Conservation (phyloP, 2,797 vertebrate species). For the Molossus alvarezi region DNA sequence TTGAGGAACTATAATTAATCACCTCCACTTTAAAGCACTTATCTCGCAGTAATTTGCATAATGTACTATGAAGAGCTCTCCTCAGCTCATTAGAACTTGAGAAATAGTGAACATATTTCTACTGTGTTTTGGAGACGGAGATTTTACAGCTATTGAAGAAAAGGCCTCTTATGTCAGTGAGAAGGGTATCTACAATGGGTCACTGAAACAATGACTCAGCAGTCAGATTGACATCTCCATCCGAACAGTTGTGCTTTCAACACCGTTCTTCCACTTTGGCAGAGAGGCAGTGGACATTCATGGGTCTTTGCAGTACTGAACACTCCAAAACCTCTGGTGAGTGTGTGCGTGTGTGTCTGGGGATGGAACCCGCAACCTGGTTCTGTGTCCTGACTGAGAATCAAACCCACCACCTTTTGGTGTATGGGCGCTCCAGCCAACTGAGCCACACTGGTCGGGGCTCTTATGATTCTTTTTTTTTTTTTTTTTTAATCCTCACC, state of each 20-base stretch:
- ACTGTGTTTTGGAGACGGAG: background rate
- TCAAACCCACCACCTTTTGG: too few relatives aligned
- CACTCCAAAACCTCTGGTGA: background rate
- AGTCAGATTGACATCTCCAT: background rate
- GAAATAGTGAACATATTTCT: conserved; percentile 15
- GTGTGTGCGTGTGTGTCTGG: too few relatives aligned
- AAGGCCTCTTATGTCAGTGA: background rate
- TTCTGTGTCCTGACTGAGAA: too few relatives aligned
- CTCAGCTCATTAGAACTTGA: background rate
- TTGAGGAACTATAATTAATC: conserved; percentile 68
- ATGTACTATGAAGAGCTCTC: background rate
- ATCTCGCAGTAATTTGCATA: conserved; percentile 43
- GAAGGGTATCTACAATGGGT: background rate
- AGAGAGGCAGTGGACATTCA: background rate
- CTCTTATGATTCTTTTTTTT: too few relatives aligned
- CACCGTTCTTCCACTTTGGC: background rate
- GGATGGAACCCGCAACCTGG: too few relatives aligned
- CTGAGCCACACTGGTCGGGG: too few relatives aligned
- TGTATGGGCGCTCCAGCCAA: background rate
- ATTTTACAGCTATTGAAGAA: background rate
- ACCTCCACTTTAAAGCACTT: background rate
- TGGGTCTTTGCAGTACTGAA: background rate
- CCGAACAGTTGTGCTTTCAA: background rate
- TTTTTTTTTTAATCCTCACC: too few relatives aligned
- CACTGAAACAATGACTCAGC: background rate